These are phyloP conservation scores for Tragelaphus imberbis DNA, from an alignment of 2,113 vertebrate species.

Conservation along the genomic window DNA sequence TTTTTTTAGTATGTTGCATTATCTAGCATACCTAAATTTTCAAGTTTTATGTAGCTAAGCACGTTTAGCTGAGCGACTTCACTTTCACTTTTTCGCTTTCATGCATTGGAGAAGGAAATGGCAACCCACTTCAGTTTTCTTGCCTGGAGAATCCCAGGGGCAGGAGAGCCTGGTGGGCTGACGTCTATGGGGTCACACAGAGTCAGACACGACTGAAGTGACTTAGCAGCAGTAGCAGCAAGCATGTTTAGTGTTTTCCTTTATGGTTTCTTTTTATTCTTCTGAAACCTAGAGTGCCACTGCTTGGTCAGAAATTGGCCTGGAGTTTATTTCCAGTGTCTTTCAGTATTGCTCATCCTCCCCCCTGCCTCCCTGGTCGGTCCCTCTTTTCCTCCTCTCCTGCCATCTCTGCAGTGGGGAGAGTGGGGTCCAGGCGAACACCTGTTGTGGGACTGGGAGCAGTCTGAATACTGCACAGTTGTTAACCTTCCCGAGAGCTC, in stretches of 20 bases:
- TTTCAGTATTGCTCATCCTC: not conserved
- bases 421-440: not conserved
- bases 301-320: not conserved
- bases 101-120: too few species aligned
- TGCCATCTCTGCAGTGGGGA: not conserved
- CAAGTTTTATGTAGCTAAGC: not conserved
- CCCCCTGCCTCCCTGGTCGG: rapidly evolving
- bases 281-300: not conserved
- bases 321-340: not conserved
- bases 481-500: not conserved
- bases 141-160: too few species aligned
- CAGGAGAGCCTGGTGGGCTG: too few species aligned
- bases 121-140: too few species aligned
- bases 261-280: not conserved
- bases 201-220: too few species aligned
- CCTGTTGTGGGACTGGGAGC: not conserved
- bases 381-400: not conserved
- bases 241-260: not conserved
- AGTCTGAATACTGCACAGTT: not conserved
- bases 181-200: too few species aligned
- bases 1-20: not conserved
- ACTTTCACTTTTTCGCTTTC: too few species aligned
- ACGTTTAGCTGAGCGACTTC: too few species aligned
- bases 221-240: not conserved
- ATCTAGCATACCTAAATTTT: not conserved